Evolutionary conservation across 2,888 invertebrate species (phyloP), one percentile per base, ranked within the genome.

Genomic region (Aleiodes testaceus): DNA sequence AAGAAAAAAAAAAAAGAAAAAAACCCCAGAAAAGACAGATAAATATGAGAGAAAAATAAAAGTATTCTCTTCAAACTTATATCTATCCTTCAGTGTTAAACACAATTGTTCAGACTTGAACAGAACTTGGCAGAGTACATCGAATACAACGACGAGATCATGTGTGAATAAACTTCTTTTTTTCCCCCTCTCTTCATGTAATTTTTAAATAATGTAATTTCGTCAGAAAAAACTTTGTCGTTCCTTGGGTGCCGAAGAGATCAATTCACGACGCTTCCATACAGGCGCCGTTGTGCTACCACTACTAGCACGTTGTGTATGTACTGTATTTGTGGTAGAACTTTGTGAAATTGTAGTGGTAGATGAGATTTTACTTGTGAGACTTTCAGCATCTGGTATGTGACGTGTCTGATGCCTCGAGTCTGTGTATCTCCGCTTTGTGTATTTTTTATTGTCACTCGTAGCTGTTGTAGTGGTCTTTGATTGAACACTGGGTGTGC

Each of bases 251-350:
- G 93, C 93, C 87, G 95, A 95, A 52, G 95, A 93, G 81, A 95
- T 95, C 70, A 95, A 89, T 87, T 95, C 95, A 73, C 94, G 91
- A 74, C 95, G 89, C 87, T 95, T 95, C 90, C 94, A 95, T 18
- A 94, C 91, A 66, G 91, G 90, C 52, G 84, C 74, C 1, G 80
- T 78, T 0, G 78, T 82, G 79, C 70, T 70, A 78, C 74, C 20
- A 77, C 69, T 77, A 75, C 70, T 76, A 52, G 74, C 42, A 47
- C 84, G 81, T 36, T 78, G 77, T 68, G 63, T 49, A 55, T 74
- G 73, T 11, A 5, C 44, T 22, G 75, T 72, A 53, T 74, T 66
- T 20, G 70, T 68, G 22, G 79, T 66, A 4, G 78, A 72, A 20
- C 80, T 76, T 44, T 82, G 74, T 36, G 85, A 79, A 49, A 80